A percentile compares a stretch with the other conserved stretches of the same genome.
These are phyloP conservation scores for Dendropsophus ebraccatus DNA, from an alignment of 2,113 vertebrate genomes.

Conservation along the genomic window DNA sequence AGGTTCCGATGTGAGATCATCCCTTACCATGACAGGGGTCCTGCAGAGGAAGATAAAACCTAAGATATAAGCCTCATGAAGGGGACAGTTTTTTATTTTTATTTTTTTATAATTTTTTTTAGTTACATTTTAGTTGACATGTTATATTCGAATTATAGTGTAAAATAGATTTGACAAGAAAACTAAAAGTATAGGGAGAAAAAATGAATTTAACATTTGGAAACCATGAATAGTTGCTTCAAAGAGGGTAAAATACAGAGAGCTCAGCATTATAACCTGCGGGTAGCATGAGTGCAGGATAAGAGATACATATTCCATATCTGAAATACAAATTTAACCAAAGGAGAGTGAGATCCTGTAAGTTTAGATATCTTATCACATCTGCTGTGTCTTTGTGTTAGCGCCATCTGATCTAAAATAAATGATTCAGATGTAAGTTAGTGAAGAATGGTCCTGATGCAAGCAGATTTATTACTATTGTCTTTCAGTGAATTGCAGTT, in stretches of 20 bases:
- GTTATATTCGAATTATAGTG: too few relatives aligned
- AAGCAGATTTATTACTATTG: neutral
- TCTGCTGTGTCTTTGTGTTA: neutral
- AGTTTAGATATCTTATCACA: neutral
- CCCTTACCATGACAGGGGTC: too few relatives aligned
- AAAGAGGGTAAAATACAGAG: neutral
- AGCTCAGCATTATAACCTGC: neutral
- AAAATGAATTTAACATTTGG: too few relatives aligned
- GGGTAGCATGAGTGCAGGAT: neutral
- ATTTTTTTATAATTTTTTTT: too few relatives aligned
- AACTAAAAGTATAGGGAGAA: too few relatives aligned
- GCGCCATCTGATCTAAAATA: neutral
- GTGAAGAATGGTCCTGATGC: neutral
- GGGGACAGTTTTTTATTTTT: too few relatives aligned
- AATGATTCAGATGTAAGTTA: neutral
- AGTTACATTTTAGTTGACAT: too few relatives aligned
- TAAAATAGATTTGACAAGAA: too few relatives aligned
- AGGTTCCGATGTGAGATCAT: too few relatives aligned
- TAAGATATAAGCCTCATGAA: too few relatives aligned
- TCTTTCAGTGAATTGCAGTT: neutral
- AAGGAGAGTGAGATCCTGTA: neutral
- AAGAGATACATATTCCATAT: neutral
- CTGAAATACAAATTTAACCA: neutral
- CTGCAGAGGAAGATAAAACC: too few relatives aligned
- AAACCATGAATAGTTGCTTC: neutral